Evolutionary conservation across 2,797 vertebrate species (phyloP), one percentile per base, ranked within the genome.

Genomic region (Darevskia mixta): DNA sequence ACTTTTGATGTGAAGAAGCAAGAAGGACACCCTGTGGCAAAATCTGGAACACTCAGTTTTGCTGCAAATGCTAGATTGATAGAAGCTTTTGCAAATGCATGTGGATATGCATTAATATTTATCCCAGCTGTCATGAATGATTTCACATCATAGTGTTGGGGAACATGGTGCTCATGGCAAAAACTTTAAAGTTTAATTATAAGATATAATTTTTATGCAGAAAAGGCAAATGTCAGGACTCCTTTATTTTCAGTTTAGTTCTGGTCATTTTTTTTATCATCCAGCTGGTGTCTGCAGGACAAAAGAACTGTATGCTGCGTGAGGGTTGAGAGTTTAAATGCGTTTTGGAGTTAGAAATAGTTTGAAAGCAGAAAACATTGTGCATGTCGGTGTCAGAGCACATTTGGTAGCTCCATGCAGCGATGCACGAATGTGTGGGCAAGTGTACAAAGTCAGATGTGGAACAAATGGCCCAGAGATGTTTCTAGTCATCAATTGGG

Each of bases 51-150:
- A 97, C 95, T 97, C 96, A 32, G 92, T 94, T 96, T 96, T 96
- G 90, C 96, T 95, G 96, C 95, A 96, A 96, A 96, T 96, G 95
- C 95, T 95, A 98, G 98, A 98, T 98, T 98, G 98, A 98, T 98
- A 97, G 98, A 97, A 96, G 98, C 97, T 95, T 97, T 97, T 98
- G 97, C 97, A 97, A 98, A 98, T 98, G 97, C 97, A 97, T 98
- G 98, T 98, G 97, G 97, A 97, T 98, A 95, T 97, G 97, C 98
- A 98, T 99, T 98, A 99, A 99, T 99, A 99, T 99, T 99, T 98
- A 99, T 99, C 98, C 97, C 97, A 97, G 97, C 98, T 98, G 98
- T 99, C 98, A 99, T 98, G 98, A 99, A 98, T 98, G 98, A 99
- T 99, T 99, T 98, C 98, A 98, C 98, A 98, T 98, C 97, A 96